Conservation (phyloP, 2,113 vertebrate species). For the Hemiprocne comata region DNA sequence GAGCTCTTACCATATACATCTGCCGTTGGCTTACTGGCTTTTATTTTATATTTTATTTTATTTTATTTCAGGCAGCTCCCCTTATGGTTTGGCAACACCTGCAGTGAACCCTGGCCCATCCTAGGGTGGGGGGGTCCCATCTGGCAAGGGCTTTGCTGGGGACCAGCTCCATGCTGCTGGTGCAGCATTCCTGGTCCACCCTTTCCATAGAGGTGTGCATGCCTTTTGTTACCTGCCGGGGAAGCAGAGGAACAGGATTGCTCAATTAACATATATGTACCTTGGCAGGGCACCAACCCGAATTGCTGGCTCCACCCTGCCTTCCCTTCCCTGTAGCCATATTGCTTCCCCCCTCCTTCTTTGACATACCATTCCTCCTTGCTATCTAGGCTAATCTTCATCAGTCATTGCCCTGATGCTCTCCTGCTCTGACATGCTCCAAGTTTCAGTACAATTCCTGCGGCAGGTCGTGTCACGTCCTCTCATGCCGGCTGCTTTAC, state of each 20-base stretch:
- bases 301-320: conserved; percentile 60
- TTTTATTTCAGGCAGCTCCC: background rate
- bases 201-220: background rate
- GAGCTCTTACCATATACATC: background rate
- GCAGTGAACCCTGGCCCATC: background rate
- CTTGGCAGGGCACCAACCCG: conserved; percentile 68
- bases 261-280: conserved; percentile 71
- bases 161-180: background rate
- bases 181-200: background rate
- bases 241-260: conserved; percentile 60
- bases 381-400: conserved; percentile 70
- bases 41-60: background rate
- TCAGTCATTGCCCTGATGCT: conserved; percentile 66
- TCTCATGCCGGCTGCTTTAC: conserved; percentile 57
- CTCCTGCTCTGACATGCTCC: conserved; percentile 68
- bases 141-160: background rate
- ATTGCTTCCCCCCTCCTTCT: conserved; percentile 46
- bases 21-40: background rate
- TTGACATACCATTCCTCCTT: conserved; percentile 66
- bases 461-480: conserved; percentile 71
- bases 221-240: conserved; percentile 55
- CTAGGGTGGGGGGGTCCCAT: background rate
- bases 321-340: conserved; percentile 52
- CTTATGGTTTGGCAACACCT: background rate
- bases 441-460: conserved; percentile 74